phyloP scores from a whole-genome alignment of 2,797 vertebrate genomes.

The Carapus acus region DNA sequence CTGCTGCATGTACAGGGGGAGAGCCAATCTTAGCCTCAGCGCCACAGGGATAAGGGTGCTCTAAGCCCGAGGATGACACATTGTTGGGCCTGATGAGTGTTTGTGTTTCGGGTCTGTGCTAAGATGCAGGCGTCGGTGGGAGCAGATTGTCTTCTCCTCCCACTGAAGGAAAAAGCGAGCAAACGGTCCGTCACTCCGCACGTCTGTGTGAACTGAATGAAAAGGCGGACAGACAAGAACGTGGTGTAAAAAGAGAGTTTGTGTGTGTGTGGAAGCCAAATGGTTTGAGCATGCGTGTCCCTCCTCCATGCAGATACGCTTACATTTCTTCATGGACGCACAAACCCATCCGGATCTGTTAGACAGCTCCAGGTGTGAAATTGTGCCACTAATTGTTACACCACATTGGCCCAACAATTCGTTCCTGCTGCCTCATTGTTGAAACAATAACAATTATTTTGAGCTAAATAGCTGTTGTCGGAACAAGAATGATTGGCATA shows the following conservation, averaged over 20 bases:
- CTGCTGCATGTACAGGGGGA: slow-evolving; percentile 38
- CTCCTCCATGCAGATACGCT: slow-evolving; percentile 43
- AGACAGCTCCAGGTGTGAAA: slow-evolving; percentile 15
- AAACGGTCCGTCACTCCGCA: slow-evolving; percentile 43
- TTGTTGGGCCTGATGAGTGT: slow-evolving; percentile 45
- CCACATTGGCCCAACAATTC: background rate
- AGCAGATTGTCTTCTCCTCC: slow-evolving; percentile 23
- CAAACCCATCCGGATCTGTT: too few relatives aligned
- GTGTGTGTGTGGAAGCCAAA: slow-evolving; percentile 33
- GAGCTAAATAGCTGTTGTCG: slow-evolving; percentile 37
- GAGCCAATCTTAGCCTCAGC: slow-evolving; percentile 37
- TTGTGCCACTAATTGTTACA: background rate
- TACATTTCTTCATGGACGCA: slow-evolving; percentile 24
- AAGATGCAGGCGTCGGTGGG: slow-evolving; percentile 47
- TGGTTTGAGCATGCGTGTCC: slow-evolving; percentile 37
- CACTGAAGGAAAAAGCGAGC: slow-evolving; percentile 21
- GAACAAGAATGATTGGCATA: slow-evolving; percentile 42
- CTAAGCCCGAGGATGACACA: slow-evolving; percentile 50
- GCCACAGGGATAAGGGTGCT: slow-evolving; percentile 38
- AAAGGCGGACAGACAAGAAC: slow-evolving; percentile 19
- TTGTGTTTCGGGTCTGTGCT: slow-evolving; percentile 46
- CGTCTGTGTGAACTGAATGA: slow-evolving; percentile 56
- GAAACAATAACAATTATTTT: slow-evolving; percentile 40
- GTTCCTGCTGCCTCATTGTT: slow-evolving; percentile 3
- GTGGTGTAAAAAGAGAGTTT: slow-evolving; percentile 8